These are phyloP conservation scores for Oreochromis spilurus DNA, from an alignment of 2,113 vertebrate species.

Conservation along the genomic window DNA sequence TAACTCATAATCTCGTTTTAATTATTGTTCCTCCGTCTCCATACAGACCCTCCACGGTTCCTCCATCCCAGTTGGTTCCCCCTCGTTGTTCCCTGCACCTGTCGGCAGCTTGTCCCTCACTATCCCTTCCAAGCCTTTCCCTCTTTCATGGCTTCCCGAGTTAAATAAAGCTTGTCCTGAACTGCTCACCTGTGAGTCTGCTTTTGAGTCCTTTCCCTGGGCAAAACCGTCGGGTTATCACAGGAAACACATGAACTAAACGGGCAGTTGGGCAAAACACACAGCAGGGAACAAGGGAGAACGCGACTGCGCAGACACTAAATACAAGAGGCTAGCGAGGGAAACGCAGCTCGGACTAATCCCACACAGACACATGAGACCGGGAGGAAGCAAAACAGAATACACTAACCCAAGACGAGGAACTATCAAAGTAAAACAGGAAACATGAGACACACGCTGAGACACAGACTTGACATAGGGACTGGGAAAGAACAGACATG, in stretches of 20 bases:
- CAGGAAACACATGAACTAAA: neutral
- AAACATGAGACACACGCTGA: too few relatives aligned
- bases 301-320: too few relatives aligned
- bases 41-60: neutral
- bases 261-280: neutral
- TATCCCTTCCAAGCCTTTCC: neutral
- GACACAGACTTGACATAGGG: too few relatives aligned
- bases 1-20: neutral
- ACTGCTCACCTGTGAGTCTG: neutral
- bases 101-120: neutral
- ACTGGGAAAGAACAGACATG: too few relatives aligned
- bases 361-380: neutral
- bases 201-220: neutral
- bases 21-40: neutral
- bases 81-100: neutral
- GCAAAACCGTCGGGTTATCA: neutral
- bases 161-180: neutral
- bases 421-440: too few relatives aligned
- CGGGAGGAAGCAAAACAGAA: neutral
- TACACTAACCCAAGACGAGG: neutral
- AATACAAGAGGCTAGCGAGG: neutral
- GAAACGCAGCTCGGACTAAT: neutral
- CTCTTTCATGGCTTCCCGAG: neutral
- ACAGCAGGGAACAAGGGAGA: neutral
- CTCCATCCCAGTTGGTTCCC: neutral